phyloP scores from a whole-genome alignment of 2,888 invertebrate genomes.

The Elaeidobius kamerunicus region DNA sequence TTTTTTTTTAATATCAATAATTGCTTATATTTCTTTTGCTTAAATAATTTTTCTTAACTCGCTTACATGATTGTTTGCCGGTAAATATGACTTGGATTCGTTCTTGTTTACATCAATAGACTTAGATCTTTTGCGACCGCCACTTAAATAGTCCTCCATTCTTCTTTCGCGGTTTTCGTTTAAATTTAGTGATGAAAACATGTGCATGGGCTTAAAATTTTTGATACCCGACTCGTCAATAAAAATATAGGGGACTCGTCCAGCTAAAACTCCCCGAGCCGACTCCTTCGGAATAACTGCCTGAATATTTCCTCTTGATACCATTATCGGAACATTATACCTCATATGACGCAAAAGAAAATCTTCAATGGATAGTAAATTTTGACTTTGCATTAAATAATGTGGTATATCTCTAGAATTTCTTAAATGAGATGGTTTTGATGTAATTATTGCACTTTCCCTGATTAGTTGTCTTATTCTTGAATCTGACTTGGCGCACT shows the following conservation, averaged over 20 bases:
- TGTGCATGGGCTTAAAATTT: conserved; percentile 73
- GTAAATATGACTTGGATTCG: conserved; percentile 36
- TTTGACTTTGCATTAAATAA: conserved; percentile 63
- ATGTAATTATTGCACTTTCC: conserved; percentile 64
- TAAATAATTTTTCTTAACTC: conserved; percentile 41
- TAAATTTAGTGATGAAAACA: conserved; percentile 60
- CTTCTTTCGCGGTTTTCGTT: conserved; percentile 42
- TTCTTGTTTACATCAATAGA: conserved; percentile 30
- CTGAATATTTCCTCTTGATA: conserved; percentile 70
- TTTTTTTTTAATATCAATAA: too few relatives aligned
- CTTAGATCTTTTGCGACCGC: conserved; percentile 36
- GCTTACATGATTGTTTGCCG: conserved; percentile 42
- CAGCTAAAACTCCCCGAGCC: conserved; percentile 68
- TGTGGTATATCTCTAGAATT: conserved; percentile 71
- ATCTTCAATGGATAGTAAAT: conserved; percentile 74
- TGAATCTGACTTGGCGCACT: conserved; percentile 66
- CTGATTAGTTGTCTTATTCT: conserved; percentile 66
- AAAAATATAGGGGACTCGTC: conserved; percentile 71
- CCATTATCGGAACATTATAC: conserved; percentile 61
- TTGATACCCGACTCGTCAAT: conserved; percentile 74
- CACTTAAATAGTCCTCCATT: conserved; percentile 42
- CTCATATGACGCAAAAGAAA: conserved; percentile 62
- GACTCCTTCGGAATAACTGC: conserved; percentile 76
- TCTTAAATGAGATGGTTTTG: conserved; percentile 51
- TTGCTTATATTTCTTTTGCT: too few relatives aligned